Conservation (phyloP, 2,797 vertebrate species). For the Graptemys geographica region DNA sequence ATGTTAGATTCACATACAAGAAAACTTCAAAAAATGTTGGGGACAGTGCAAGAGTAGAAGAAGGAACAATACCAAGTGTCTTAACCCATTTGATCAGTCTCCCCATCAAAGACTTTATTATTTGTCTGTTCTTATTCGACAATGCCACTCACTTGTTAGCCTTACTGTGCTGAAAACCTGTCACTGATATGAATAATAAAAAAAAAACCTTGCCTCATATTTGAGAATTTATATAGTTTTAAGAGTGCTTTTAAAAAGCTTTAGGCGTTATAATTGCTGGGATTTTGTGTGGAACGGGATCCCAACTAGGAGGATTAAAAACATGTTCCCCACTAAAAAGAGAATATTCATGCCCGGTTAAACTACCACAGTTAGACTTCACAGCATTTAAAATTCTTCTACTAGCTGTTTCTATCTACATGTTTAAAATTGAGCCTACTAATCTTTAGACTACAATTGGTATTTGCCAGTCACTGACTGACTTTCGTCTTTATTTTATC, state of each 20-base stretch:
- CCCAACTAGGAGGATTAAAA: slow-evolving; percentile 8
- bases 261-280: slow-evolving; percentile 12
- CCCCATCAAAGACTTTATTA: background rate
- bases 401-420: background rate
- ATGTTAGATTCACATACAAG: background rate
- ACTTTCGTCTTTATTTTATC: slow-evolving; percentile 65
- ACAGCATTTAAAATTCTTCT: background rate
- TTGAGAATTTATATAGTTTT: slow-evolving; percentile 24
- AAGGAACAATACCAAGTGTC: background rate
- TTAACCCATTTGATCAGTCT: background rate
- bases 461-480: slow-evolving; percentile 52
- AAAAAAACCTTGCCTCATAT: background rate
- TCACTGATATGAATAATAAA: background rate
- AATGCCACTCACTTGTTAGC: background rate
- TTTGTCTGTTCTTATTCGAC: background rate
- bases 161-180: background rate
- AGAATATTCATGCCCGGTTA: background rate
- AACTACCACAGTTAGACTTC: slow-evolving; percentile 14
- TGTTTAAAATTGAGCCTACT: slow-evolving; percentile 41
- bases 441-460: slow-evolving; percentile 47
- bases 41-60: background rate
- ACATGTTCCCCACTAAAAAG: background rate
- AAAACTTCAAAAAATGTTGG: background rate
- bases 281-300: background rate
- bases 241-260: background rate